Conservation (phyloP, 2,113 vertebrate species). For the Melanerpes aurifrons region DNA sequence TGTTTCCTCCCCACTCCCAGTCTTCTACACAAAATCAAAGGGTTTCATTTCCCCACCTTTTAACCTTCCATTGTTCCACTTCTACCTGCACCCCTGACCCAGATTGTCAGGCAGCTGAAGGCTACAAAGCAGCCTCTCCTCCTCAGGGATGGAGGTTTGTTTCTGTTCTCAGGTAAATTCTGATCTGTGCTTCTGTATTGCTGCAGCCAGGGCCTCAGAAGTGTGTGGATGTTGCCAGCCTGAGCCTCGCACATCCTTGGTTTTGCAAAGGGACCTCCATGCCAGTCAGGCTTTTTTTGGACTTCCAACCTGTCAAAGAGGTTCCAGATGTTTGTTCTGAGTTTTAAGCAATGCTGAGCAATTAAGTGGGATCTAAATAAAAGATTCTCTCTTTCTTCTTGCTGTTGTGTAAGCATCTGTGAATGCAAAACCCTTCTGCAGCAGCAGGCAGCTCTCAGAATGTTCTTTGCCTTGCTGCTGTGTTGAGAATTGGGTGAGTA, state of each 20-base stretch:
- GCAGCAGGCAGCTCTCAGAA: not conserved
- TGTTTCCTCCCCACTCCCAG: not conserved
- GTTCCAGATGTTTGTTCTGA: not conserved
- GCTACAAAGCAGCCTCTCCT: not conserved
- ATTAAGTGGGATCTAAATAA: not conserved
- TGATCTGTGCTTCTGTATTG: not conserved
- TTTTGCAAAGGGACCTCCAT: not conserved
- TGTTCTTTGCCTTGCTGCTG: not conserved
- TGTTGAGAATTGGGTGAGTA: not conserved
- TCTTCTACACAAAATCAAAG: not conserved
- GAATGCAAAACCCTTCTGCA: not conserved
- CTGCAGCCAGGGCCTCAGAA: not conserved
- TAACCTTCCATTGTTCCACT: not conserved
- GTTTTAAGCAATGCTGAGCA: not conserved
- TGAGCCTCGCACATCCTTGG: not conserved
- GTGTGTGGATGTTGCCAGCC: not conserved
- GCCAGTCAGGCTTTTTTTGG: not conserved
- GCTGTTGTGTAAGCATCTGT: not conserved
- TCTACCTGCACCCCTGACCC: not conserved
- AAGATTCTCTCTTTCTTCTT: not conserved
- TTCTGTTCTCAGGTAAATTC: not conserved
- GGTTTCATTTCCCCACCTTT: not conserved
- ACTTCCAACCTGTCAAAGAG: not conserved
- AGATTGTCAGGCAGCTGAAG: not conserved
- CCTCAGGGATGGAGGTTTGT: not conserved